phyloP scores from a whole-genome alignment of 2,797 vertebrate species.

The Catharus ustulatus region DNA sequence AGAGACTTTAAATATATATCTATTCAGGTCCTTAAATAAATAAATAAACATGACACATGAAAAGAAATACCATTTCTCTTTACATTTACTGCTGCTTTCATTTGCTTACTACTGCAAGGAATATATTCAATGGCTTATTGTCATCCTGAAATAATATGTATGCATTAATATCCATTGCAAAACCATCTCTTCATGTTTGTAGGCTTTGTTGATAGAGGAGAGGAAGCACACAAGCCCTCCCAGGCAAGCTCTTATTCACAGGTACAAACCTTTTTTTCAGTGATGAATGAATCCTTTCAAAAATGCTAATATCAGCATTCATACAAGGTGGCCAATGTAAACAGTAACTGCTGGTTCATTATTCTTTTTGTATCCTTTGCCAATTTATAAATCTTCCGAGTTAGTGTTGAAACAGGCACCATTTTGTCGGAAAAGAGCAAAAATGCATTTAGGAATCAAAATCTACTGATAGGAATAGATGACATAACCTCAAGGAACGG shows the following conservation, averaged over 20 bases:
- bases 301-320: slow-evolving; percentile 49
- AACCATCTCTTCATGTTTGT: not conserved
- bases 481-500: not conserved
- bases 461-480: not conserved
- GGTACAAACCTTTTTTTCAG: slow-evolving; percentile 40
- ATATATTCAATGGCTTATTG: not conserved
- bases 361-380: not conserved
- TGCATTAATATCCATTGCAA: not conserved
- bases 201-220: slow-evolving; percentile 30
- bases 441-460: slow-evolving; percentile 22
- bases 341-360: slow-evolving; percentile 31
- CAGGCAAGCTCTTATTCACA: slow-evolving; percentile 44
- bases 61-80: not conserved
- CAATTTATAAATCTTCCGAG: not conserved
- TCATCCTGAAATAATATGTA: not conserved
- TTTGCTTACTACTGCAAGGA: not conserved
- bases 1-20: not conserved
- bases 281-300: slow-evolving; percentile 60
- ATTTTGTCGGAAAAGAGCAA: not conserved
- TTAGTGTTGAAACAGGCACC: not conserved
- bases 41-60: not conserved
- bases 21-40: not conserved
- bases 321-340: slow-evolving; percentile 14
- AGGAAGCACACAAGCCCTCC: not conserved
- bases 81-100: not conserved